Percentiles rank a stretch among this genome's conserved stretches.
phyloP scores from a whole-genome alignment of 2,113 vertebrate genomes.

The Arvicanthis niloticus region DNA sequence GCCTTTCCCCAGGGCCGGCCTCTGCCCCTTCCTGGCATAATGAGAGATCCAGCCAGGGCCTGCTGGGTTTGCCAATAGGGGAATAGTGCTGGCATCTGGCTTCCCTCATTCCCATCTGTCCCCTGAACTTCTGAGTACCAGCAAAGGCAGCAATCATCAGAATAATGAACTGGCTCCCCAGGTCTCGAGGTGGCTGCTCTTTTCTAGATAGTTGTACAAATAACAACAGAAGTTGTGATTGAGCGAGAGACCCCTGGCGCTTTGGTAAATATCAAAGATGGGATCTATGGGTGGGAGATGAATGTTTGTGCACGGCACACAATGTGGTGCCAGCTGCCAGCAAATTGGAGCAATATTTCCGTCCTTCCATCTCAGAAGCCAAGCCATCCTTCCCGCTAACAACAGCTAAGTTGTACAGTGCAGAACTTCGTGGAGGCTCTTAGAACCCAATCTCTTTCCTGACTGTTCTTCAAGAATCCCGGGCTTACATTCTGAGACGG shows the following conservation, averaged over 20 bases:
- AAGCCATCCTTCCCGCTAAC: slow-evolving; percentile 71
- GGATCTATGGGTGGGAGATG: slow-evolving; percentile 78
- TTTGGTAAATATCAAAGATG: slow-evolving; percentile 73
- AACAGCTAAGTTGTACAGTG: slow-evolving; percentile 50
- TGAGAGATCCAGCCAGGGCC: slow-evolving; percentile 32
- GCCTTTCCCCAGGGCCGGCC: slow-evolving; percentile 12
- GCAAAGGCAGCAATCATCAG: slow-evolving; percentile 64
- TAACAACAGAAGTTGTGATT: slow-evolving; percentile 70
- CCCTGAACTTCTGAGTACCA: slow-evolving; percentile 69
- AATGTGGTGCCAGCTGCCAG: slow-evolving; percentile 77
- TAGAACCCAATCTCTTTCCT: slow-evolving; percentile 47
- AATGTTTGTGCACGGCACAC: slow-evolving; percentile 69
- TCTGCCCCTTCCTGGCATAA: slow-evolving; percentile 37
- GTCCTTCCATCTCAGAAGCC: slow-evolving; percentile 70
- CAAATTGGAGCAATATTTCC: slow-evolving; percentile 79
- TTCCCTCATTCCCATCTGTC: slow-evolving; percentile 74
- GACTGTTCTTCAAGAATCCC: background rate
- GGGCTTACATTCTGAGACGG: background rate
- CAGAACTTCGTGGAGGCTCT: slow-evolving; percentile 48
- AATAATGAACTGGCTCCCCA: slow-evolving; percentile 71
- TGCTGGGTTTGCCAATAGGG: slow-evolving; percentile 65
- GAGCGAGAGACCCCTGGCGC: slow-evolving; percentile 59
- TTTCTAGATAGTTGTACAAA: slow-evolving; percentile 53
- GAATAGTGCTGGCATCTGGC: slow-evolving; percentile 57
- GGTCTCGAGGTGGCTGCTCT: slow-evolving; percentile 70